phyloP scores from a whole-genome alignment of 2,797 vertebrate species.

The Chanos chanos region DNA sequence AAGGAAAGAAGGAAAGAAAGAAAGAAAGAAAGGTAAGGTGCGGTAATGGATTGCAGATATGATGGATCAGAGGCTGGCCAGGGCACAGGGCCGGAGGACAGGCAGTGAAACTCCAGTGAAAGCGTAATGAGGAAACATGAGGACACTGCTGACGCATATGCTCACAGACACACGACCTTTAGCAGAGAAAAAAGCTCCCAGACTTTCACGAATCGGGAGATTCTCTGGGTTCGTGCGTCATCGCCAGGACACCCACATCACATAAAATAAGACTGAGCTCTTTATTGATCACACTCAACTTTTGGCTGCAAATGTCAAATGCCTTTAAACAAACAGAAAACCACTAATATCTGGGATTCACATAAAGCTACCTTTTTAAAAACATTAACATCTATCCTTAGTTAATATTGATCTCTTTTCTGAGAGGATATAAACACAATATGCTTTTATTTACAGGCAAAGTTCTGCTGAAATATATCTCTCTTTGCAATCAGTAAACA shows the following conservation, averaged over 20 bases:
- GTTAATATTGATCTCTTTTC: too few relatives aligned
- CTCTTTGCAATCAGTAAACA: too few relatives aligned
- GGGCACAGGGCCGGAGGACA: constrained; percentile 30
- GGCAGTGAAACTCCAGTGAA: constrained; percentile 55
- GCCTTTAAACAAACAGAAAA: constrained; percentile 1
- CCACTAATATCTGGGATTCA: neutral
- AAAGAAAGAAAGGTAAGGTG: constrained; percentile 51
- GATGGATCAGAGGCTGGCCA: constrained; percentile 32
- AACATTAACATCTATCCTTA: too few relatives aligned
- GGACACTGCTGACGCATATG: constrained; percentile 57
- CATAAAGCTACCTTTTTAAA: too few relatives aligned
- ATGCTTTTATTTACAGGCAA: too few relatives aligned
- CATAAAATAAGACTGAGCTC: constrained; percentile 34
- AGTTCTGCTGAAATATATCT: too few relatives aligned
- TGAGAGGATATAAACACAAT: too few relatives aligned
- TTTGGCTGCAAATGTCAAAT: constrained; percentile 42
- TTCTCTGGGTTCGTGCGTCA: constrained; percentile 63
- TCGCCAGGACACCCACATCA: constrained; percentile 20
- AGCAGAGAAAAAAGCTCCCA: constrained; percentile 30
- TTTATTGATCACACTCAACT: constrained; percentile 43
- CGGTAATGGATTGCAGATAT: constrained; percentile 24
- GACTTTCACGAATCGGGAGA: constrained; percentile 53
- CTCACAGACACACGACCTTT: constrained; percentile 61
- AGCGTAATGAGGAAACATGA: constrained; percentile 55
- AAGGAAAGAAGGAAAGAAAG: too few relatives aligned